These are phyloP conservation scores for Exocentrus adspersus DNA, from an alignment of 2,888 invertebrate species.

Conservation along the genomic window DNA sequence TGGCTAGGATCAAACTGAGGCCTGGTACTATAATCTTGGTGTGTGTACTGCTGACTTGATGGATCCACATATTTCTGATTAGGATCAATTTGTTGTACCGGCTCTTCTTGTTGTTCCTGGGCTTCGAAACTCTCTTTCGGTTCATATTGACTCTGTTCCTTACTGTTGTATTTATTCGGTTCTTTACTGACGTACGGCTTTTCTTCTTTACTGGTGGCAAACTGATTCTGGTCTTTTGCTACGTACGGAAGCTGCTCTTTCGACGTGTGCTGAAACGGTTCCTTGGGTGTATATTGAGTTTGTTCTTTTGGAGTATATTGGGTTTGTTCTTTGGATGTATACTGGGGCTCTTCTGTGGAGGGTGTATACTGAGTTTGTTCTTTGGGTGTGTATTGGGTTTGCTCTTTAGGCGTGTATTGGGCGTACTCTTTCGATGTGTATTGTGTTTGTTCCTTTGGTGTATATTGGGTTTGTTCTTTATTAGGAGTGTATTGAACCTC, in stretches of 20 bases:
- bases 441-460: too few species aligned
- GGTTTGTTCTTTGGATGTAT: not conserved
- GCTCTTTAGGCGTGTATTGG: not conserved
- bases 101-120: constrained; percentile 23
- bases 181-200: too few species aligned
- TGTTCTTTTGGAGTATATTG: too few species aligned
- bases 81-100: not conserved
- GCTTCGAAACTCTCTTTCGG: not conserved
- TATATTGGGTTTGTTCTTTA: too few species aligned
- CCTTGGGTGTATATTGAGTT: too few species aligned
- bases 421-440: too few species aligned
- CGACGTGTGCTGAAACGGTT: too few species aligned
- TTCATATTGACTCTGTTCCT: not conserved
- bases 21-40: constrained; percentile 14
- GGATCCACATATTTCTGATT: constrained; percentile 22
- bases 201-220: too few species aligned
- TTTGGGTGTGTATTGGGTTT: not conserved
- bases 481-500: constrained; percentile 11
- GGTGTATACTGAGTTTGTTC: not conserved
- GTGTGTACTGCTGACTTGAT: constrained; percentile 36
- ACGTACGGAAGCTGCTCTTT: too few species aligned
- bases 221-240: too few species aligned
- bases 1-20: not conserved
- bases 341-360: constrained; percentile 1
- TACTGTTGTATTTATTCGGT: not conserved